Conservation (phyloP, 2,888 invertebrate genomes). For the Sepiola atlantica region DNA sequence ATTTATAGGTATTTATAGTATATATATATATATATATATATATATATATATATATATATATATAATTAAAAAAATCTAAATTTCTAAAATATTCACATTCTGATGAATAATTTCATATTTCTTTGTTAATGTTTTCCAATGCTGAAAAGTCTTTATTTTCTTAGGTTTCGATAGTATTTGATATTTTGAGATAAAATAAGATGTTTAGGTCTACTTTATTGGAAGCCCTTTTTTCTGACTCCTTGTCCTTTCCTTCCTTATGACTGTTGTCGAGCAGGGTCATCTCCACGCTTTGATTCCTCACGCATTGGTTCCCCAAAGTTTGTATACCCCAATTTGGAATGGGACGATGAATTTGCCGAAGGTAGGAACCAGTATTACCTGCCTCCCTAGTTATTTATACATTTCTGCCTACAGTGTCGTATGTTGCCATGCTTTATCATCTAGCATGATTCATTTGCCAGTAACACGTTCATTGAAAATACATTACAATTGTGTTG, state of each 20-base stretch:
- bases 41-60: too few relatives aligned
- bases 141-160: neutral
- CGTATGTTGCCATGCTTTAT: slow-evolving; percentile 46
- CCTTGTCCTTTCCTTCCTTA: slow-evolving; percentile 48
- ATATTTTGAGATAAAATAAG: slow-evolving; percentile 42
- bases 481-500: slow-evolving; percentile 42
- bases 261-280: slow-evolving; percentile 49
- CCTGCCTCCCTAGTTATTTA: slow-evolving; percentile 48
- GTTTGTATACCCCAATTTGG: slow-evolving; percentile 69
- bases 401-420: slow-evolving; percentile 41
- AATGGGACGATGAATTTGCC: slow-evolving; percentile 74
- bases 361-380: slow-evolving; percentile 54
- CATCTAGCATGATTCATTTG: slow-evolving; percentile 44
- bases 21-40: too few relatives aligned
- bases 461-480: slow-evolving; percentile 37
- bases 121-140: neutral
- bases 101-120: neutral
- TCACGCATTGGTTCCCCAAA: slow-evolving; percentile 63
- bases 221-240: slow-evolving; percentile 47
- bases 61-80: too few relatives aligned
- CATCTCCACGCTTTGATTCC: slow-evolving; percentile 53
- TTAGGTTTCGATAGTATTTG: slow-evolving; percentile 36
- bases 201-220: slow-evolving; percentile 43
- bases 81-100: neutral
- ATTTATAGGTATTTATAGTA: neutral